phyloP scores from a whole-genome alignment of 2,797 vertebrate species.

The Sebastolobus altivelis region DNA sequence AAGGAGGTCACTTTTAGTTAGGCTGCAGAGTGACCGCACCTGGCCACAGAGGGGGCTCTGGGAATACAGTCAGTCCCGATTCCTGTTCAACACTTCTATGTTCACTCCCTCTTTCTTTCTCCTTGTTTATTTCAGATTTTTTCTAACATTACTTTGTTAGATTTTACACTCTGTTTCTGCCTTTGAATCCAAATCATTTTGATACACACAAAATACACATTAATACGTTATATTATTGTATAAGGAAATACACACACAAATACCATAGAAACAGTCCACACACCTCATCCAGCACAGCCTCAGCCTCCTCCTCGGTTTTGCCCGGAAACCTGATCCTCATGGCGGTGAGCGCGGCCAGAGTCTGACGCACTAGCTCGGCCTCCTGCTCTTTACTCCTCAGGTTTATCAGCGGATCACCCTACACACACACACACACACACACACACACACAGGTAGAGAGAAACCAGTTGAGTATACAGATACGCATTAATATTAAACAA shows the following conservation, averaged over 20 bases:
- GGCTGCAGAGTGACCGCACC: conserved; percentile 52
- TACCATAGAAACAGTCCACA: conserved; percentile 64
- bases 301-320: conserved; percentile 94
- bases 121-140: not conserved
- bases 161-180: not conserved
- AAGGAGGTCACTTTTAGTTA: conserved; percentile 64
- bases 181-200: not conserved
- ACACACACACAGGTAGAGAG: conserved; percentile 32
- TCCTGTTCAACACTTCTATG: not conserved
- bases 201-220: not conserved
- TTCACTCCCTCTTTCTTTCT: conserved; percentile 1
- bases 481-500: not conserved
- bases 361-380: conserved; percentile 91
- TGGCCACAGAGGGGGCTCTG: conserved; percentile 52
- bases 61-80: conserved; percentile 36
- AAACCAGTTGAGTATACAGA: not conserved
- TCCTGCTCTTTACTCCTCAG: conserved; percentile 94
- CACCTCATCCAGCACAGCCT: conserved; percentile 94
- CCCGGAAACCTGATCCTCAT: conserved; percentile 96
- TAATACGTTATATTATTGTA: not conserved
- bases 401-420: conserved; percentile 90
- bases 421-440: conserved; percentile 45
- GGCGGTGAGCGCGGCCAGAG: conserved; percentile 91
- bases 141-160: not conserved
- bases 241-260: not conserved